phyloP scores from a whole-genome alignment of 1,140 invertebrate genomes.

The Penaeus chinensis region DNA sequence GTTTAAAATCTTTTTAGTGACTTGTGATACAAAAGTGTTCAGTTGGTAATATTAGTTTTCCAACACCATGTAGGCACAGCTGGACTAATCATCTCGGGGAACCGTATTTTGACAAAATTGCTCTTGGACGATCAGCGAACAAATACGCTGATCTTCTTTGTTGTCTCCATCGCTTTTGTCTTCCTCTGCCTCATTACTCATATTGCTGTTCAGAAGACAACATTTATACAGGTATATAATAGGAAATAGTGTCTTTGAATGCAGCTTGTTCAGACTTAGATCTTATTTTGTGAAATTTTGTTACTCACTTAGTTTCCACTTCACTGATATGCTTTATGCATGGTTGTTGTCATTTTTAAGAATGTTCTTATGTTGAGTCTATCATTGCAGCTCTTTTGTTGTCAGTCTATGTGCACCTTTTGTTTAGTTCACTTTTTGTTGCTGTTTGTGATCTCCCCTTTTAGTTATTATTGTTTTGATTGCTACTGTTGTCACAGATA shows the following conservation, averaged over 20 bases:
- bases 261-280: neutral
- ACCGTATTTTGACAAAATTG: conserved; percentile 85
- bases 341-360: too few relatives aligned
- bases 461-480: too few relatives aligned
- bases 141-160: conserved; percentile 89
- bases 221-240: conserved; percentile 75
- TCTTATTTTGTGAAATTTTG: neutral
- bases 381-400: too few relatives aligned
- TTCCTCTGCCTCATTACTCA: conserved; percentile 81
- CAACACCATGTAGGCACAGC: conserved; percentile 77
- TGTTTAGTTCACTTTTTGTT: too few relatives aligned
- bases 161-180: conserved; percentile 80
- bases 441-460: too few relatives aligned
- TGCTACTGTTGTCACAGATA: too few relatives aligned
- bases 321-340: too few relatives aligned
- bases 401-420: too few relatives aligned
- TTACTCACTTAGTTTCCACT: too few relatives aligned
- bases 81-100: conserved; percentile 85
- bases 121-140: conserved; percentile 78
- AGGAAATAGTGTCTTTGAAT: neutral
- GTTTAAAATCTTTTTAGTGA: too few relatives aligned
- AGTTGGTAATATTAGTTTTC: neutral
- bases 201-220: conserved; percentile 79
- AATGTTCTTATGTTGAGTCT: too few relatives aligned
- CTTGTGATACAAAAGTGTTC: too few relatives aligned